A percentile compares a stretch with the other conserved stretches of the same genome.
phyloP scores from a whole-genome alignment of 92 coral and sea anemone genomes.

The Zoanthus gigantus region DNA sequence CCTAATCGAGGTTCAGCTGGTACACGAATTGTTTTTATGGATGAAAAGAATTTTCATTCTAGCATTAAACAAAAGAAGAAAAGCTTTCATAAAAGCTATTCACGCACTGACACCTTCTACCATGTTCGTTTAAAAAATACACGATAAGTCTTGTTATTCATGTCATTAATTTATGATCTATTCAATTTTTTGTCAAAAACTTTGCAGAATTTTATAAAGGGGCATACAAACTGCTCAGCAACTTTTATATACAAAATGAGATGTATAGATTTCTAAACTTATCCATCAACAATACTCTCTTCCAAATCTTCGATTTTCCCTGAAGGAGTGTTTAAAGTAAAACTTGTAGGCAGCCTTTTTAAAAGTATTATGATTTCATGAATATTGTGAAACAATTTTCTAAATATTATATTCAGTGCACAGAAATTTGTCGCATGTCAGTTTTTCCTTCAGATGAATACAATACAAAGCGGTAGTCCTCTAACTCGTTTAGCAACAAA shows the following conservation, averaged over 20 bases:
- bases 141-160: not conserved
- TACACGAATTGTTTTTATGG: conserved; percentile 40
- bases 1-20: conserved; percentile 49
- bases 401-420: conserved; percentile 30
- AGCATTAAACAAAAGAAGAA: conserved; percentile 41
- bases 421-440: conserved; percentile 18
- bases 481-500: conserved; percentile 5
- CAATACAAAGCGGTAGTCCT: not conserved
- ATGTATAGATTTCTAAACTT: conserved; percentile 25
- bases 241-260: not conserved
- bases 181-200: conserved; percentile 38
- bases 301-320: conserved; percentile 22
- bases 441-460: conserved; percentile 26
- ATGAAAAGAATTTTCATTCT: conserved; percentile 34
- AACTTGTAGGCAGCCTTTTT: conserved; percentile 20
- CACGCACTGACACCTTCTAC: conserved; percentile 17
- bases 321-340: conserved; percentile 25
- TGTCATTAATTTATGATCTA: conserved; percentile 23
- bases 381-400: conserved; percentile 22
- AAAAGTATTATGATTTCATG: conserved; percentile 32
- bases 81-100: conserved; percentile 6
- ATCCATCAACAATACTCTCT: conserved; percentile 34
- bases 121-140: not conserved
- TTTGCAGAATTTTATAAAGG: conserved; percentile 16
- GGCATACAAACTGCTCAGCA: conserved; percentile 12